Conservation (phyloP, 2,113 vertebrate genomes). For the Alces alces region DNA sequence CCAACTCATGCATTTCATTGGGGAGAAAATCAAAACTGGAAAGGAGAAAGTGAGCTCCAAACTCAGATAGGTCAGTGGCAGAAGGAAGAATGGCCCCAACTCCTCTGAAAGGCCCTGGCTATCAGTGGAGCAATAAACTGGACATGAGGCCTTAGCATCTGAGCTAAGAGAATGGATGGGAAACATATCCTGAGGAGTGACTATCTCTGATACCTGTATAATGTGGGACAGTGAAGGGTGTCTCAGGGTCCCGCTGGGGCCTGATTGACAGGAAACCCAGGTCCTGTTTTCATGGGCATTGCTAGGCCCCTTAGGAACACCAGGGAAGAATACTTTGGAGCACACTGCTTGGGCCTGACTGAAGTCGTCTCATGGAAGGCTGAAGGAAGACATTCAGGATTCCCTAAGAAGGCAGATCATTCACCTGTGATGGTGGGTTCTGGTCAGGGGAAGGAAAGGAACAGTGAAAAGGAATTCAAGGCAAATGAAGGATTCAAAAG, state of each 20-base stretch:
- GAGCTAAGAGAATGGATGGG: neutral
- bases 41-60: neutral
- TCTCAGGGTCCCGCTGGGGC: neutral
- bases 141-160: neutral
- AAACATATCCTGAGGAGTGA: neutral
- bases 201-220: neutral
- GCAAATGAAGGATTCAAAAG: neutral
- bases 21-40: conserved; percentile 2
- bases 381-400: neutral
- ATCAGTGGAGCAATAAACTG: neutral
- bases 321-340: neutral
- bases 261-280: neutral
- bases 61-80: neutral
- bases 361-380: neutral
- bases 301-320: neutral
- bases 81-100: neutral
- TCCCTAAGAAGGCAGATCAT: neutral
- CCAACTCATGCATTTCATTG: neutral
- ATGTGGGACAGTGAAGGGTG: neutral
- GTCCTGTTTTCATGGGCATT: neutral
- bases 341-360: neutral
- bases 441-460: neutral
- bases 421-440: neutral
- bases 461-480: neutral
- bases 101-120: neutral